Conservation (phyloP, 2,113 vertebrate species). For the Tetrao urogallus region DNA sequence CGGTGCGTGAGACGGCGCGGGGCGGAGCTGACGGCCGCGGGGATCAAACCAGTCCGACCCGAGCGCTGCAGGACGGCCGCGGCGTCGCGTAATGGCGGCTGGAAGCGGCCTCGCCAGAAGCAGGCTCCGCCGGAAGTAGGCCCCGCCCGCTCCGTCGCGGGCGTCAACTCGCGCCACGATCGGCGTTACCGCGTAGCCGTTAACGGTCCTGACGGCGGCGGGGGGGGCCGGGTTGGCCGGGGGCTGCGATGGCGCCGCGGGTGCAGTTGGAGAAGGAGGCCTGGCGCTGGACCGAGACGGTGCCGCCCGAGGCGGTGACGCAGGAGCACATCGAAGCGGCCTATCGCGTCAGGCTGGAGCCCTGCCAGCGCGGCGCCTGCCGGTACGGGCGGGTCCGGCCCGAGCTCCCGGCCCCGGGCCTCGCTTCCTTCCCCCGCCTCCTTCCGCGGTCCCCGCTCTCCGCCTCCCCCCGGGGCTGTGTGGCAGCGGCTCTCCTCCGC, state of each 20-base stretch:
- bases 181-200: neutral
- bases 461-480: too few species aligned
- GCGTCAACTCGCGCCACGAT: neutral
- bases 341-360: slow-evolving; percentile 88
- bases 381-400: neutral
- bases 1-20: too few species aligned
- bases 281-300: slow-evolving; percentile 93
- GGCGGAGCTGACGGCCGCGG: too few species aligned
- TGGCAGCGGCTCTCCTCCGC: too few species aligned
- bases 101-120: too few species aligned
- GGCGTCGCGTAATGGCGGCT: neutral
- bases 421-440: too few species aligned
- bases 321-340: slow-evolving; percentile 92
- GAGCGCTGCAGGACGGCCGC: too few species aligned
- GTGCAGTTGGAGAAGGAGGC: slow-evolving; percentile 95
- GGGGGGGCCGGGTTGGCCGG: neutral
- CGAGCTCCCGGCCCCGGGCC: neutral
- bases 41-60: too few species aligned
- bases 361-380: slow-evolving; percentile 87
- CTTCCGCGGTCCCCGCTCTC: too few species aligned
- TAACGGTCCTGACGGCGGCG: slow-evolving; percentile 52
- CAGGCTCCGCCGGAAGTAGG: too few species aligned
- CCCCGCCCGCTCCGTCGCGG: too few species aligned
- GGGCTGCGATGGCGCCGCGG: slow-evolving; percentile 86
- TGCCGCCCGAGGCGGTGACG: slow-evolving; percentile 91